Evolutionary conservation across 2,797 vertebrate species (phyloP), one percentile per base, ranked within the genome.

Genomic region (Pseudopleuronectes americanus): DNA sequence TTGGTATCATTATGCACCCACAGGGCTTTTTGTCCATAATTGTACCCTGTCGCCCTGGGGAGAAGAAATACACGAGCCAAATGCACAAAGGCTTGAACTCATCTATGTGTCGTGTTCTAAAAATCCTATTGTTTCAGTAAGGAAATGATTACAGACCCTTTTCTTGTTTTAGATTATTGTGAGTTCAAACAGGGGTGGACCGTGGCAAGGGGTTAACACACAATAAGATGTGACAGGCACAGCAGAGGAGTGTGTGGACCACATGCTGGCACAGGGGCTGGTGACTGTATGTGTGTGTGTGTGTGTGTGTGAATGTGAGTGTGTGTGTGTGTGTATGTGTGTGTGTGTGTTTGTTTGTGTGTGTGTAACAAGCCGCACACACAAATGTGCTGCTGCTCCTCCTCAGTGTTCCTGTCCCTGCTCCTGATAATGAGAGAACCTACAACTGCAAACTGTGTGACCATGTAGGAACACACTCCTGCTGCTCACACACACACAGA

Each of bases 11-110:
- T 93, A 92, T 89, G 88, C 90, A 87, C 90, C 89, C 87, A 84
- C 86, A 21, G 69, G 64, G 87, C 90, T 90, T 93, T 93, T 90
- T 93, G 89, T 92, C 84, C 87, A 70, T 94, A 94, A 94, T 93
- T 93, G 92, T 86, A 93, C 88, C 87, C 87, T 94, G 92, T 92
- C 94, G 90, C 82, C 86, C 78, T 47, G 68, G 19, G 62, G 78
- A 85, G 88, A 90, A 89, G 80, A 85, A 87, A 89, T 68, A 80
- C 77, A 74, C 19, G 55, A 74, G 64, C 58, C 41, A 76, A 47
- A 80, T 28, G 68, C 72, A 87, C 73, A 86, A 84, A 89, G 71
- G 64, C 31, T 78, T 71, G 66, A 65, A 47, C 59, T 71, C 47
- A 12, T 75, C 52, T 74, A 70, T 82, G 80, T 79, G 80, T 76